phyloP scores from a whole-genome alignment of 2,888 invertebrate species.

The Microplitis deprimator region DNA sequence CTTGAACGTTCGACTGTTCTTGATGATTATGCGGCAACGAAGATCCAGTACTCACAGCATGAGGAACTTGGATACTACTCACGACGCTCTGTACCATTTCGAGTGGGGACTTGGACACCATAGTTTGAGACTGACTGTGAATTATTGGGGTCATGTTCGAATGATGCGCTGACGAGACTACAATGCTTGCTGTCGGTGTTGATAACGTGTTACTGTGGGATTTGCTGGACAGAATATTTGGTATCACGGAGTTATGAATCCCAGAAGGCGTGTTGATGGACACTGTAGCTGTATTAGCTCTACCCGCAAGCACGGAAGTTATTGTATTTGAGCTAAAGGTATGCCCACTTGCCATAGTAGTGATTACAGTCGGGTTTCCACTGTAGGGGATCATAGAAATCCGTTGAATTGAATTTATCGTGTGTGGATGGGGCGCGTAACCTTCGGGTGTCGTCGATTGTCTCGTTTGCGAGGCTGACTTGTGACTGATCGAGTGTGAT shows the following conservation, averaged over 20 bases:
- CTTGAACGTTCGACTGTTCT: slow-evolving; percentile 62
- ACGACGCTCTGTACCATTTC: slow-evolving; percentile 87
- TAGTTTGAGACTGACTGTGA: slow-evolving; percentile 64
- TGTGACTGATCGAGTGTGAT: slow-evolving; percentile 28
- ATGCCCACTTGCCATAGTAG: slow-evolving; percentile 81
- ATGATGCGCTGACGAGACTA: slow-evolving; percentile 50
- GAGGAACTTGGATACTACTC: slow-evolving; percentile 78
- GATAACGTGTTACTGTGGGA: slow-evolving; percentile 70
- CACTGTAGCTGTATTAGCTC: slow-evolving; percentile 83
- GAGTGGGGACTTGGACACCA: slow-evolving; percentile 77
- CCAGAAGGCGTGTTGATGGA: slow-evolving; percentile 79
- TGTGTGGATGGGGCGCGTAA: slow-evolving; percentile 68
- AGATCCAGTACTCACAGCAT: slow-evolving; percentile 59
- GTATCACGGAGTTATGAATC: slow-evolving; percentile 67
- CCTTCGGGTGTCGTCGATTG: slow-evolving; percentile 55
- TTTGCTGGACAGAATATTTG: slow-evolving; percentile 67
- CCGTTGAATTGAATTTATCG: slow-evolving; percentile 58
- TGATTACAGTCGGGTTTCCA: slow-evolving; percentile 72
- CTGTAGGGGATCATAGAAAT: slow-evolving; percentile 58
- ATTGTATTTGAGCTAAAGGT: slow-evolving; percentile 86
- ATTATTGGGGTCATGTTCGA: slow-evolving; percentile 51
- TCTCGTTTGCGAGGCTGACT: slow-evolving; percentile 28
- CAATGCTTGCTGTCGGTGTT: slow-evolving; percentile 71
- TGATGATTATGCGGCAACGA: slow-evolving; percentile 61
- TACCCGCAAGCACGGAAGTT: slow-evolving; percentile 84